Conservation (phyloP, 37 sponge, comb jelly and placozoan species). For the Amphimedon queenslandica region DNA sequence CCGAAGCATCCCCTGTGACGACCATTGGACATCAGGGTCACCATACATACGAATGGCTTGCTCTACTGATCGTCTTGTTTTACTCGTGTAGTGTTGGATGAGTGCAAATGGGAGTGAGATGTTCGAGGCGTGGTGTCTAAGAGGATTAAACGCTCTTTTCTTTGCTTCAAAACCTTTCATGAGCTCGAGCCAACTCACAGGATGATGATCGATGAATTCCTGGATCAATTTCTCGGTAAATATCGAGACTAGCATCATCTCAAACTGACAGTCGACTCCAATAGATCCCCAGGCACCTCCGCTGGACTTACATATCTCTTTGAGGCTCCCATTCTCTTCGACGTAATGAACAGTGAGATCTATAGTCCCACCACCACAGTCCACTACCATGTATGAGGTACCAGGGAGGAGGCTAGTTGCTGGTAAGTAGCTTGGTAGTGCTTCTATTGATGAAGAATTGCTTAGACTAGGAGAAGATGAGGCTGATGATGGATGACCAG, state of each 20-base stretch:
- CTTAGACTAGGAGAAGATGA: no score
- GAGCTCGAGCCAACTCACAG: conserved; percentile 66
- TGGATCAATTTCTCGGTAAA: conserved; percentile 57
- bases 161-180: conserved; percentile 66
- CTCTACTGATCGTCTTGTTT: conserved; percentile 37
- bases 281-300: conserved; percentile 80
- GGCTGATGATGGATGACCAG: neutral
- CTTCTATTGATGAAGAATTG: neutral
- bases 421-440: neutral
- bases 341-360: conserved; percentile 73
- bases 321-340: conserved; percentile 28
- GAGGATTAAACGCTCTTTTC: conserved; percentile 55
- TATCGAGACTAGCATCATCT: conserved; percentile 44
- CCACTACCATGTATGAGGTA: conserved; percentile 60
- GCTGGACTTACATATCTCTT: conserved; percentile 64
- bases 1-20: conserved; percentile 70
- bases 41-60: conserved; percentile 40
- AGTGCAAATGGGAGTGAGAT: conserved; percentile 78
- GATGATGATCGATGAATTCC: conserved; percentile 22
- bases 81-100: conserved; percentile 50
- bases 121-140: conserved; percentile 45
- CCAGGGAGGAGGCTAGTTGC: conserved; percentile 36
- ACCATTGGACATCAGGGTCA: conserved; percentile 59
- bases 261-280: conserved; percentile 75
- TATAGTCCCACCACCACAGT: conserved; percentile 79